phyloP scores from a whole-genome alignment of 2,888 invertebrate species.

The Acleris emargana region DNA sequence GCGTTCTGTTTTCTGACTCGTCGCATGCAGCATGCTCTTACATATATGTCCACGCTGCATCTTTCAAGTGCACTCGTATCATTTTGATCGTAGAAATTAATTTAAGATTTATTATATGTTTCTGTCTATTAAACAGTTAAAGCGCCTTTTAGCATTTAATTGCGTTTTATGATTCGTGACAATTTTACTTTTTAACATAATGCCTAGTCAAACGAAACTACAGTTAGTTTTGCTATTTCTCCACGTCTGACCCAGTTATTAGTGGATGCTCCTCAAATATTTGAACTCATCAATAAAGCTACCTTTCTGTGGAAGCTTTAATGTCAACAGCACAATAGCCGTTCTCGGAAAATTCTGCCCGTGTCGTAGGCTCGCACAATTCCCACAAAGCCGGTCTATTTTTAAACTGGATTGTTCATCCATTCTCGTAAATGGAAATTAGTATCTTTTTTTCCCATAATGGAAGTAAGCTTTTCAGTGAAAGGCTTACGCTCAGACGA shows the following conservation, averaged over 20 bases:
- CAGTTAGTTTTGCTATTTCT: no score
- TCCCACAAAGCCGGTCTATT: constrained; percentile 29
- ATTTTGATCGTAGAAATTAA: neutral
- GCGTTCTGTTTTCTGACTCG: constrained; percentile 7
- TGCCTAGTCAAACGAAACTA: no score
- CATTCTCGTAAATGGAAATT: constrained; percentile 22
- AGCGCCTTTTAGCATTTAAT: no score
- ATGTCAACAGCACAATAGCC: constrained; percentile 15
- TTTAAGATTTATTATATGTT: no score
- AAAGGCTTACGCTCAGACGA: constrained; percentile 11
- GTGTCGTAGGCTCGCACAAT: neutral
- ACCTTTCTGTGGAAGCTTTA: constrained; percentile 1
- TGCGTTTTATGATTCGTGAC: no score
- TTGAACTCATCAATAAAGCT: constrained; percentile 15
- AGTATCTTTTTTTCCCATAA: constrained; percentile 18
- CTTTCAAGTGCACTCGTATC: neutral
- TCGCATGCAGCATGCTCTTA: constrained; percentile 10
- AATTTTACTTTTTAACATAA: no score
- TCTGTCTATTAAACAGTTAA: no score
- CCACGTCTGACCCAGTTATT: no score
- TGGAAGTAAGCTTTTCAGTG: constrained; percentile 12
- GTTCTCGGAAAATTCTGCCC: constrained; percentile 6
- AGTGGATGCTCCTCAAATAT: constrained; percentile 10
- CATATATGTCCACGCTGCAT: neutral
- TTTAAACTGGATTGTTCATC: constrained; percentile 30